These are phyloP conservation scores for Glyphotaelius pellucidus DNA, from an alignment of 2,888 invertebrate species.

Conservation along the genomic window DNA sequence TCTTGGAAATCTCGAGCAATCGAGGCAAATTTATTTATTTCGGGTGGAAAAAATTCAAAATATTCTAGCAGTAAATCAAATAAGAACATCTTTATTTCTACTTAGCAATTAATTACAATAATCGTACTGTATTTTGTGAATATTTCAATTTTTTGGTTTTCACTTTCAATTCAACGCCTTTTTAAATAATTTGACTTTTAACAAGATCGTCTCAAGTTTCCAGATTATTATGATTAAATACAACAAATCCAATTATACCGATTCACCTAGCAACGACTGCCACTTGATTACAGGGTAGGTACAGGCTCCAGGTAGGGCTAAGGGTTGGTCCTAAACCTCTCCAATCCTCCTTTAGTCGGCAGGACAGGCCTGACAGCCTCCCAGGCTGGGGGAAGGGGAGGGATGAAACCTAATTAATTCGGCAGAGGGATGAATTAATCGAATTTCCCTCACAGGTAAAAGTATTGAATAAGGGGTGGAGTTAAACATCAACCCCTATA, in stretches of 20 bases:
- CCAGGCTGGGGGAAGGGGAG: background rate
- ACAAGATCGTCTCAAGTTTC: background rate
- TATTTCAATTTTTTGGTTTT: too few species aligned
- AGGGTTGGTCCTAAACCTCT: background rate
- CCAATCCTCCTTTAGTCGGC: background rate
- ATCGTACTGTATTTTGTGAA: too few species aligned
- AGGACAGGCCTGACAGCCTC: background rate
- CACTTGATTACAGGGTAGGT: background rate
- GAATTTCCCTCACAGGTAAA: conserved; percentile 24
- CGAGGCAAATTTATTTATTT: too few species aligned
- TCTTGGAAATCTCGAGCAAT: too few species aligned
- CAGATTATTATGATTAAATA: background rate
- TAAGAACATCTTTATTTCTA: too few species aligned
- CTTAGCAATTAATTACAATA: too few species aligned
- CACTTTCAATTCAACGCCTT: too few species aligned
- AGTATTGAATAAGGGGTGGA: background rate
- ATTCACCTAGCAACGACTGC: background rate
- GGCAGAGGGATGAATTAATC: conserved; percentile 22
- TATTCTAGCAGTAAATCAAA: too few species aligned
- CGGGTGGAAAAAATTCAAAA: too few species aligned
- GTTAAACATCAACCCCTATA: background rate
- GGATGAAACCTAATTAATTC: conserved; percentile 11
- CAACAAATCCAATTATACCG: background rate
- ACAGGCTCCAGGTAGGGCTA: background rate
- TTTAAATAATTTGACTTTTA: background rate